These are phyloP conservation scores for Meteorus colon DNA, from an alignment of 2,888 invertebrate species.

Conservation along the genomic window DNA sequence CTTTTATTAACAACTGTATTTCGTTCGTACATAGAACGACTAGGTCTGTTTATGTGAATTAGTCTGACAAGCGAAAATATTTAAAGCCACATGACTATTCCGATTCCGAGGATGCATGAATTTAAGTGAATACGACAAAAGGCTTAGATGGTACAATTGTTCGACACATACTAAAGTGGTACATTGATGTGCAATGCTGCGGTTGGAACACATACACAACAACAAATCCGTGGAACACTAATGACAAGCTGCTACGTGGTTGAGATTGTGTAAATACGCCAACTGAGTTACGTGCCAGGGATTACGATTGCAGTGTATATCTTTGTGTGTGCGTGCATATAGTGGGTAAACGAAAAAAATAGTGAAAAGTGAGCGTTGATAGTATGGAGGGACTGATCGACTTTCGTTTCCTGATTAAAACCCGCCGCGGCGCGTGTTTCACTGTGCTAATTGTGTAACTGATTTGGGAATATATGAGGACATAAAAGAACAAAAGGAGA, in stretches of 20 bases:
- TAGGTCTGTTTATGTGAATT: no score
- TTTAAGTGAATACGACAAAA: neutral
- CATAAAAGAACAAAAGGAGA: neutral
- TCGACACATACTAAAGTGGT: neutral
- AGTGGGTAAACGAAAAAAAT: constrained; percentile 1
- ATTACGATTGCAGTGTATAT: constrained; percentile 27
- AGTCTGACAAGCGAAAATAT: no score
- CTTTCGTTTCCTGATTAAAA: constrained; percentile 35
- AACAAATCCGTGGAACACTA: constrained; percentile 27
- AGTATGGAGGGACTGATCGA: constrained; percentile 17
- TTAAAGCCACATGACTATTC: neutral
- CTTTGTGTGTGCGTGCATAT: neutral
- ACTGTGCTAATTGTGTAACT: neutral
- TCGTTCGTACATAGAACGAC: no score
- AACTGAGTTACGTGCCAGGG: constrained; percentile 41
- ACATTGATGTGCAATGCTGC: neutral
- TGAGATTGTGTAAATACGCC: constrained; percentile 50
- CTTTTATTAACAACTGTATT: no score
- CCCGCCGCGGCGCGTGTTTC: constrained; percentile 6
- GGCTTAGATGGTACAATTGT: no score
- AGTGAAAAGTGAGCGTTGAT: constrained; percentile 4
- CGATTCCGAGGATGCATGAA: neutral
- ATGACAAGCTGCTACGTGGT: constrained; percentile 44
- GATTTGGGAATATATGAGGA: neutral
- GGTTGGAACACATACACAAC: constrained; percentile 26